phyloP scores from a whole-genome alignment of 2,797 vertebrate genomes.

The Falco berigora region DNA sequence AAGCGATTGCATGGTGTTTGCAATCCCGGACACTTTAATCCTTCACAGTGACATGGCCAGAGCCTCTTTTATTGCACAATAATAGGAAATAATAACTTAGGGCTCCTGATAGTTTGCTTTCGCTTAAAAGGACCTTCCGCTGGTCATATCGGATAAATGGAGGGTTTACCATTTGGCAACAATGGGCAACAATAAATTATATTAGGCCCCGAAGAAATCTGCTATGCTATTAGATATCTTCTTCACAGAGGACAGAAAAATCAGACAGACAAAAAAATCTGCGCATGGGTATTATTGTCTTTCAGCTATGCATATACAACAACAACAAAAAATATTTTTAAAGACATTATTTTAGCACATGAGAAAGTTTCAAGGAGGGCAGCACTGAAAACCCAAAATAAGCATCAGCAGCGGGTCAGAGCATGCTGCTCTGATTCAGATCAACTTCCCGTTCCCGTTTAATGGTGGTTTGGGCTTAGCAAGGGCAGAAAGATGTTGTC shows the following conservation, averaged over 20 bases:
- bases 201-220: neutral
- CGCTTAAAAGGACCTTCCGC: neutral
- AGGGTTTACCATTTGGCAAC: neutral
- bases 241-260: neutral
- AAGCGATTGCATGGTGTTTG: neutral
- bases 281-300: neutral
- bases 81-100: conserved; percentile 48
- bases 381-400: neutral
- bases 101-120: conserved; percentile 3
- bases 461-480: neutral
- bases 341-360: neutral
- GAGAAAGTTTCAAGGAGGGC: neutral
- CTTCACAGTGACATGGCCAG: neutral
- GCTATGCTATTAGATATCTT: neutral
- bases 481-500: neutral
- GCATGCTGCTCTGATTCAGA: neutral
- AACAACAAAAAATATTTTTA: neutral
- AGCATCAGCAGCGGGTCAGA: neutral
- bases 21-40: neutral
- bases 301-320: neutral
- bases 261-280: neutral
- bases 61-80: conserved; percentile 21
- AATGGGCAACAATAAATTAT: neutral
- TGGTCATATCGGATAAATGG: neutral
- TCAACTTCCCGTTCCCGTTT: neutral